These are phyloP conservation scores for Polymixis lichenea DNA, from an alignment of 2,888 invertebrate species.

Conservation along the genomic window DNA sequence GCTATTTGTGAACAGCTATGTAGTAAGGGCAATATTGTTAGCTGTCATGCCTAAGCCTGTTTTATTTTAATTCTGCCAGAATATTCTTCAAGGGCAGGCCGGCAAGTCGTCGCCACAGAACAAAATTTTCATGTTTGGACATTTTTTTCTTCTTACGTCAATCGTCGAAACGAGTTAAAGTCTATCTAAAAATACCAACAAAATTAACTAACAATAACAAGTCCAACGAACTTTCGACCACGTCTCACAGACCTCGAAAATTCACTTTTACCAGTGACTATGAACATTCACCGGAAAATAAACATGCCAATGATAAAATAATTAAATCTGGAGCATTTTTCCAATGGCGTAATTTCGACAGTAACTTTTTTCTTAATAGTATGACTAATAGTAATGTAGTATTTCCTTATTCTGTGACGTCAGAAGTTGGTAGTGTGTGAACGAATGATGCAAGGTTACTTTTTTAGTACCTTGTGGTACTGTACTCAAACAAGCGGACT, in stretches of 20 bases:
- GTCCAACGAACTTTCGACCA: constrained; percentile 53
- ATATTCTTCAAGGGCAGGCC: not conserved
- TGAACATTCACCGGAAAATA: constrained; percentile 67
- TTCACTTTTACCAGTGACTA: constrained; percentile 53
- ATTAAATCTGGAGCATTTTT: constrained; percentile 66
- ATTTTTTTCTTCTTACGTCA: not conserved
- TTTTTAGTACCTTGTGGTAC: constrained; percentile 21
- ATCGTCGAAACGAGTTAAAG: constrained; percentile 3
- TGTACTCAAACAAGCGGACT: not conserved
- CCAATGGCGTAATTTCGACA: constrained; percentile 42
- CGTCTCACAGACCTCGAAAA: constrained; percentile 59
- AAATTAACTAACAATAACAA: constrained; percentile 47
- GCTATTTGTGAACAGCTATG: too few species aligned
- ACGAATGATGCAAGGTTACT: constrained; percentile 38
- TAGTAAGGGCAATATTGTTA: not conserved
- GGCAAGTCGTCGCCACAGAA: not conserved
- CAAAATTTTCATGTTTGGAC: not conserved
- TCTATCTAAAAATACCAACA: constrained; percentile 21
- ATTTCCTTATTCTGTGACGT: constrained; percentile 59
- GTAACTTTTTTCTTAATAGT: constrained; percentile 57
- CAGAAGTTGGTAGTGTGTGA: constrained; percentile 21
- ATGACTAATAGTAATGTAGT: constrained; percentile 44
- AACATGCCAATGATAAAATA: constrained; percentile 59
- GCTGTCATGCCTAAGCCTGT: too few species aligned
- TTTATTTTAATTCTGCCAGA: not conserved